These are phyloP conservation scores for Agapostemon virescens DNA, from an alignment of 2,888 invertebrate species.

Conservation along the genomic window DNA sequence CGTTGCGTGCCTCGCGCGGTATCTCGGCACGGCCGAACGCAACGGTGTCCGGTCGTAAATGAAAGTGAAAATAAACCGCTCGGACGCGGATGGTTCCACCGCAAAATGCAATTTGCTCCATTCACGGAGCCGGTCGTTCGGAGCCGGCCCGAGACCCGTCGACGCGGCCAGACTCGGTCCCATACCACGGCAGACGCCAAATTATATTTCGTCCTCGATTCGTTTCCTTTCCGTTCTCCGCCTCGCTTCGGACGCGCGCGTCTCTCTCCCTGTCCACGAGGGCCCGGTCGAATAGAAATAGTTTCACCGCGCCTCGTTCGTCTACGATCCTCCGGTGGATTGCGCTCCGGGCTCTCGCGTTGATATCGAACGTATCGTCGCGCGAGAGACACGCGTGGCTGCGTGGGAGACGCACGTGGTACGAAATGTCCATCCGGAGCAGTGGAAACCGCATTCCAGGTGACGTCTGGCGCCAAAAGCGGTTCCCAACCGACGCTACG, in stretches of 20 bases:
- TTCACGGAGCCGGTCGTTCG: constrained; percentile 59
- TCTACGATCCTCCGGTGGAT: constrained; percentile 12
- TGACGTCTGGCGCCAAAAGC: constrained; percentile 77
- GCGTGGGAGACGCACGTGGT: constrained; percentile 72
- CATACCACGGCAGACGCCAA: constrained; percentile 48
- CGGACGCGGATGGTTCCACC: constrained; percentile 55
- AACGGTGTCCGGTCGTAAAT: constrained; percentile 60
- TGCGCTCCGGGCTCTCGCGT: constrained; percentile 23
- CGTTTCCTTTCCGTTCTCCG: constrained; percentile 36
- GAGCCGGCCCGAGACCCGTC: constrained; percentile 27
- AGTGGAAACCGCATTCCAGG: constrained; percentile 75
- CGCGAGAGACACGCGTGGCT: constrained; percentile 62
- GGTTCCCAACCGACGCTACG: constrained; percentile 69
- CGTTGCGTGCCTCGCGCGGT: background rate
- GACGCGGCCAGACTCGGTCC: constrained; percentile 24
- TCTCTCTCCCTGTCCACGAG: background rate
- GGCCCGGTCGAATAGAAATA: background rate
- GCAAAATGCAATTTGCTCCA: constrained; percentile 66
- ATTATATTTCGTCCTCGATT: constrained; percentile 49
- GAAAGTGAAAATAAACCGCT: constrained; percentile 70
- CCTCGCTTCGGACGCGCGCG: background rate
- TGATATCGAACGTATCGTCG: constrained; percentile 44
- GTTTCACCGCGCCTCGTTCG: background rate
- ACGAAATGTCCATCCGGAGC: constrained; percentile 64
- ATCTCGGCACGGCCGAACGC: constrained; percentile 16